phyloP scores from a whole-genome alignment of 2,888 invertebrate species.

The Cremastobaeus sp. region DNA sequence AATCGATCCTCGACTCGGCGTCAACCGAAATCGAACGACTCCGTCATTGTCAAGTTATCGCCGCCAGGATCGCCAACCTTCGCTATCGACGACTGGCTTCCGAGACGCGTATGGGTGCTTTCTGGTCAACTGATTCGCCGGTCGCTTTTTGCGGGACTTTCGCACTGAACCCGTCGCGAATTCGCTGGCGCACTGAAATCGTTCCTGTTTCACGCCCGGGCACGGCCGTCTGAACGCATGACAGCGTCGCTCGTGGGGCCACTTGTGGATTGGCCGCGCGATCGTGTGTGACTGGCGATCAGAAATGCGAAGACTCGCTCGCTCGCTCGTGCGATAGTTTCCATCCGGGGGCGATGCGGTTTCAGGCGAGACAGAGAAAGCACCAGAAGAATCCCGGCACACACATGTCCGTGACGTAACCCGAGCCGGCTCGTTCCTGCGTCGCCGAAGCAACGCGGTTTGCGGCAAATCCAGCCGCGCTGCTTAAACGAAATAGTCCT shows the following conservation, averaged over 20 bases:
- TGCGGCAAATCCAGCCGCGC: conserved; percentile 6
- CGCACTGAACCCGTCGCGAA: neutral
- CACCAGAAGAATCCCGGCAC: conserved; percentile 49
- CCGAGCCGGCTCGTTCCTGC: conserved; percentile 8
- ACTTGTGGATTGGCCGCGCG: conserved; percentile 59
- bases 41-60: conserved; percentile 2
- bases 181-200: no score
- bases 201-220: no score
- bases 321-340: conserved; percentile 52
- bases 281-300: conserved; percentile 68
- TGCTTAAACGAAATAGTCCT: conserved; percentile 12
- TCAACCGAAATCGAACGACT: neutral
- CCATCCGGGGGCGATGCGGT: conserved; percentile 31
- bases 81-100: no score
- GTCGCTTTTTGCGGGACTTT: no score
- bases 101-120: no score
- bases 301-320: conserved; percentile 57
- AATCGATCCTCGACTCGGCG: conserved; percentile 14
- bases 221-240: conserved; percentile 10
- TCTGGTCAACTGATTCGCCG: no score
- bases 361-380: conserved; percentile 41
- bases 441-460: conserved; percentile 19
- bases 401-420: conserved; percentile 45
- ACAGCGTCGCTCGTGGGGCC: conserved; percentile 24
- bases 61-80: no score